Base-by-base conservation (phyloP, 2,797 vertebrate genomes). In the Orestias chungarensis region DNA sequence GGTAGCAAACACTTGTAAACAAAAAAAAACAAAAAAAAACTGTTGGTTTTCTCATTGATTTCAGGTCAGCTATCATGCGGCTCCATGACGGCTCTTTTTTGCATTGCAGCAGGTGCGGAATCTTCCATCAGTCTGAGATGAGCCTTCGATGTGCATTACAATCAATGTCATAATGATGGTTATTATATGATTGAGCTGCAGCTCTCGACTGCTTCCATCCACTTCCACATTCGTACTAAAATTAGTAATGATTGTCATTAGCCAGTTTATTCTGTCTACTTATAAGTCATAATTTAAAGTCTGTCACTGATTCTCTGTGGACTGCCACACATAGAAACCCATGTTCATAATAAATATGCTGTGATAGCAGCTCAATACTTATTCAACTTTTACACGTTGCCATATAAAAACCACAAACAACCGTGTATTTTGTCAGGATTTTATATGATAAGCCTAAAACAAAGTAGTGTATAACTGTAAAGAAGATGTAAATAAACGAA, bases 101-200 rank as follows among this genome's bases (percentile, higher is more conserved):
- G 46, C 54, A 71, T 50, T 82, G 73, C 83, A 75, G 78, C 84
- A 84, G 82, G 77, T 86, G 81, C 74, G 42, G 72, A 76, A 78
- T 79, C 74, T 35, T 81, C 68, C 75, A 75, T 79, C 83, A 70
- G 68, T 75, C 64, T 25, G 55, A 80, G 72, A 86, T 73, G 75
- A 86, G 70, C 54, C 35, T 69, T 75, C 71, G 61, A 78, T 77
- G 66, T 71, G 76, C 71, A 73, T 54, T 69, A 79, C 75, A 83
- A 86, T 88, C 84, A 84, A 69, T 82, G 73, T 80, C 69, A 64
- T 76, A 83, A 84, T 86, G 80, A 83, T 64, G 68, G 71, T 86
- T 84, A 83, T 88, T 82, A 83, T 69, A 75, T 82, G 79, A 82
- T 70, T 80, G 75, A 78, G 80, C 80, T 75, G 68, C 31, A 59